phyloP scores from a whole-genome alignment of 1,140 invertebrate species.

The Hycleus phaleratus region DNA sequence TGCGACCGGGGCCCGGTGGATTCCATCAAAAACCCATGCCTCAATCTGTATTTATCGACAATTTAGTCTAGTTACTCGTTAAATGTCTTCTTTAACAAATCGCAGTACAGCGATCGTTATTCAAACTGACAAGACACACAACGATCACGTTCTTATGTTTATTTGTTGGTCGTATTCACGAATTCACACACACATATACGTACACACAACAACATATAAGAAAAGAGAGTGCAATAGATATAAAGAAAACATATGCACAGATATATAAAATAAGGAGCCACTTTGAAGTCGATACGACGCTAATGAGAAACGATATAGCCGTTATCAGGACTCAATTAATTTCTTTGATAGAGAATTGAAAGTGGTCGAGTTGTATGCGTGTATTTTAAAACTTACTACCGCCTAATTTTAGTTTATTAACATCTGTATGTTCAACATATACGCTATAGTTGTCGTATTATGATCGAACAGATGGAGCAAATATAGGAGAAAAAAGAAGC shows the following conservation, averaged over 20 bases:
- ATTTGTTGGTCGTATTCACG: neutral
- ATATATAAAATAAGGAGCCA: no score
- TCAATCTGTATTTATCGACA: neutral
- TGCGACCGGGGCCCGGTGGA: no score
- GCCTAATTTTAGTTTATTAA: slow-evolving; percentile 23
- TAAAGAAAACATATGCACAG: neutral
- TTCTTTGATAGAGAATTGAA: neutral
- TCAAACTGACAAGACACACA: neutral
- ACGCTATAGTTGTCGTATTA: no score
- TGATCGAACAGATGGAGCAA: no score
- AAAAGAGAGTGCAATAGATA: neutral
- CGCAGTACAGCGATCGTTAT: neutral
- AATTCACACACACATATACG: neutral
- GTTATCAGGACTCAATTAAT: slow-evolving; percentile 2
- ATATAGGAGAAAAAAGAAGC: no score
- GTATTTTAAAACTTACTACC: slow-evolving; percentile 5
- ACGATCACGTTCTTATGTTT: neutral
- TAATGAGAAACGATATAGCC: neutral
- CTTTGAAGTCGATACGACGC: neutral
- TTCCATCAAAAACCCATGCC: neutral
- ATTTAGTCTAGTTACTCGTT: neutral
- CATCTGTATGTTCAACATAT: slow-evolving; percentile 12
- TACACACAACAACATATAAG: neutral
- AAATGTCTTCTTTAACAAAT: neutral
- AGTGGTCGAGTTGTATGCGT: neutral